Conservation (phyloP, 2,113 vertebrate species). For the Zingel zingel region DNA sequence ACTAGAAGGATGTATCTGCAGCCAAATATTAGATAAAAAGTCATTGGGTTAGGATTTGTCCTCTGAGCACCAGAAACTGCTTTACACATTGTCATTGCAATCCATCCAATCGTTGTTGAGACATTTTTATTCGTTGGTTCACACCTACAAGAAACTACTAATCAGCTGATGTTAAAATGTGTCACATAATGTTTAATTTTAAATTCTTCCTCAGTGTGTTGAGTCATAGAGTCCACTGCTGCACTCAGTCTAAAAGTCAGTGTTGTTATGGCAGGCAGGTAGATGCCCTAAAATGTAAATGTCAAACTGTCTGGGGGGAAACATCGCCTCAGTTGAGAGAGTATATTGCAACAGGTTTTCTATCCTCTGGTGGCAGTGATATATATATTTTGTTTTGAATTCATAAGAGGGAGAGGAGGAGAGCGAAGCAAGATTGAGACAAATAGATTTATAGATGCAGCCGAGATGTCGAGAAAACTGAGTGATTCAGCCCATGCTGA, state of each 20-base stretch:
- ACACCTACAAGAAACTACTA: no score
- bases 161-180: neutral
- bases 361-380: slow-evolving; percentile 8
- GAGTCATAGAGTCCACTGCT: neutral
- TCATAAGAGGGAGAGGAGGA: slow-evolving; percentile 17
- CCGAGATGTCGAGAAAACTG: slow-evolving; percentile 8
- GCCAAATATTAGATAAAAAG: no score
- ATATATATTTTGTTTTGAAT: slow-evolving; percentile 19
- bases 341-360: slow-evolving; percentile 1
- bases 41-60: no score
- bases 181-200: neutral
- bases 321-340: slow-evolving; percentile 11
- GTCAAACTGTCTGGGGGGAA: slow-evolving; percentile 29
- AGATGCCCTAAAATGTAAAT: slow-evolving; percentile 38
- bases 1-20: no score
- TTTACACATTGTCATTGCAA: no score
- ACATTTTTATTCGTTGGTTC: no score
- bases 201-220: neutral
- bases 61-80: no score
- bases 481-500: slow-evolving; percentile 25
- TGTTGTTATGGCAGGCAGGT: slow-evolving; percentile 9
- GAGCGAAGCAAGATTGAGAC: neutral
- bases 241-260: neutral
- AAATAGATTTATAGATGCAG: slow-evolving; percentile 21
- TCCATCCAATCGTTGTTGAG: no score